A percentile compares a stretch with the other conserved stretches of the same genome.
Evolutionary conservation across 1,140 invertebrate genomes (phyloP).

Genomic region (Drosophila dunni): DNA sequence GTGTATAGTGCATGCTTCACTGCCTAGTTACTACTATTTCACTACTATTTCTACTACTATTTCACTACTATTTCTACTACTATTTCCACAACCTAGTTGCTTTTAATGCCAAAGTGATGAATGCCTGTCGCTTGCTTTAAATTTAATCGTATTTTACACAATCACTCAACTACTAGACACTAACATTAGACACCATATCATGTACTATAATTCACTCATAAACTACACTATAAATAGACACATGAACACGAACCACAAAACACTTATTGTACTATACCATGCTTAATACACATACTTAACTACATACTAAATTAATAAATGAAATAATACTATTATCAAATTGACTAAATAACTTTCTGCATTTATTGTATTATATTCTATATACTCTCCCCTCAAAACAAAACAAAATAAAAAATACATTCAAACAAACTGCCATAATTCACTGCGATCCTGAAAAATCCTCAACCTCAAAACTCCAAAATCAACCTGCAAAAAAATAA

Average conservation of each 20-base stretch:
- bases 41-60: background rate
- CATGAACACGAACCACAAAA: background rate
- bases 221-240: constrained; percentile 4
- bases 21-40: background rate
- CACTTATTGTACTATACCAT: constrained; percentile 38
- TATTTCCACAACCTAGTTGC: background rate
- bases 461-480: constrained; percentile 32
- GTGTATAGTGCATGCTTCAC: background rate
- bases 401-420: constrained; percentile 32
- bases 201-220: constrained; percentile 1
- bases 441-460: constrained; percentile 25
- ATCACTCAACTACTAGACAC: constrained; percentile 10
- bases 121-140: constrained; percentile 1
- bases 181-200: constrained; percentile 25
- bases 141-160: background rate
- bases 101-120: constrained; percentile 5
- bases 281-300: constrained; percentile 23
- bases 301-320: constrained; percentile 15
- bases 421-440: constrained; percentile 25
- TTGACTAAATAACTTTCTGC: constrained; percentile 78
- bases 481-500: constrained; percentile 25
- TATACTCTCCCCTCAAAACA: constrained; percentile 55
- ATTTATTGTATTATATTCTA: constrained; percentile 83
- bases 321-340: constrained; percentile 43
- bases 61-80: background rate